Evolutionary conservation across 1,140 invertebrate species (phyloP).

Genomic region (Aphis gossypii): DNA sequence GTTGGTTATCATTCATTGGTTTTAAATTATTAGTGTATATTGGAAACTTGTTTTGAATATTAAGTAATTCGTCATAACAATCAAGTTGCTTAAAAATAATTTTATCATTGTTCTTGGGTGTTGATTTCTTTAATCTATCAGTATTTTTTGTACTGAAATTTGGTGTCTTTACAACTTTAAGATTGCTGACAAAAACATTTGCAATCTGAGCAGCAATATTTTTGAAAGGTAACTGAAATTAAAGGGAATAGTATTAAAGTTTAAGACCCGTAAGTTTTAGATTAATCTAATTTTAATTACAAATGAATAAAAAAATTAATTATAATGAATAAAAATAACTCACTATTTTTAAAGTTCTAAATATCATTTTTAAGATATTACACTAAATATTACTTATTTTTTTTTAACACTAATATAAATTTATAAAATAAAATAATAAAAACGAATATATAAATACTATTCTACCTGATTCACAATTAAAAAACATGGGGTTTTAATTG

Average conservation of each 20-base stretch:
- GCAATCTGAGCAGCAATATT: slow-evolving; percentile 34
- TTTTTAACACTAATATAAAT: not conserved
- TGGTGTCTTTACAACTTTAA: not conserved
- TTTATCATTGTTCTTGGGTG: not conserved
- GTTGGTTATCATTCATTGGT: slow-evolving; percentile 18
- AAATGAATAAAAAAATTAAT: not conserved
- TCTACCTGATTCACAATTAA: not conserved
- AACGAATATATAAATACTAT: not conserved
- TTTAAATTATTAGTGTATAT: slow-evolving; percentile 12
- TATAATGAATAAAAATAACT: not conserved
- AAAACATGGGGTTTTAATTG: not conserved
- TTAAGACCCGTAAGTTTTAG: not conserved
- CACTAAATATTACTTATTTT: not conserved
- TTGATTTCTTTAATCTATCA: not conserved
- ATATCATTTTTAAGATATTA: not conserved
- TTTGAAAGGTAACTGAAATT: slow-evolving; percentile 53
- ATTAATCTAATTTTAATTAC: not conserved
- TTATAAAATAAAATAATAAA: not conserved
- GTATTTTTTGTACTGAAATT: slow-evolving; percentile 6
- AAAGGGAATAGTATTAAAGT: slow-evolving; percentile 19
- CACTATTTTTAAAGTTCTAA: not conserved
- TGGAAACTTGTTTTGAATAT: not conserved
- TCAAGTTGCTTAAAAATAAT: slow-evolving; percentile 46
- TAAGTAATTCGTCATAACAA: slow-evolving; percentile 36
- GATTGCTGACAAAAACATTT: not conserved